Evolutionary conservation across 2,113 vertebrate genomes (phyloP).

Genomic region (Baryphthengus martii): DNA sequence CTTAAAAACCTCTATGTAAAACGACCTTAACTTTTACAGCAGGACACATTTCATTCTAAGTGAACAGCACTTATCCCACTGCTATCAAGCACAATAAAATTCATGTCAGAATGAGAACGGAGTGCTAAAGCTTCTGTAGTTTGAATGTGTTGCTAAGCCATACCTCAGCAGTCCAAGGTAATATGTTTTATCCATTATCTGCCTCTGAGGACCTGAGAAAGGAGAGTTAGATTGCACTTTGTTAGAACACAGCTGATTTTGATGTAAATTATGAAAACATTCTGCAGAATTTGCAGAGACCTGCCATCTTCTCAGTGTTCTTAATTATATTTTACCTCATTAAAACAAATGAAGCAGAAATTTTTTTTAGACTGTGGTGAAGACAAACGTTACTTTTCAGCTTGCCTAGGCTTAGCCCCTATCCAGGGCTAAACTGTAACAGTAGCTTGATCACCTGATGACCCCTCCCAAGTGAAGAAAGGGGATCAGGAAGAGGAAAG

Average conservation of each 20-base stretch:
- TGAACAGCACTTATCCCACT: accelerated
- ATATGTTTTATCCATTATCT: slow-evolving; percentile 97
- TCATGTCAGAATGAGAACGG: neutral
- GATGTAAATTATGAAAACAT: slow-evolving; percentile 5
- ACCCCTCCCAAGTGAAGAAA: too few species aligned
- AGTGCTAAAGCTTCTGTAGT: neutral
- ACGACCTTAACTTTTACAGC: neutral
- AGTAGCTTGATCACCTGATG: too few species aligned
- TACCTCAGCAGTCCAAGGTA: slow-evolving; percentile 94
- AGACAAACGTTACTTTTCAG: neutral
- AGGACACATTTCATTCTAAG: neutral
- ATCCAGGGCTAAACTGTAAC: neutral
- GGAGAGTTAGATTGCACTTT: neutral
- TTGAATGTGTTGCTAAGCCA: neutral
- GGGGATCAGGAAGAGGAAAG: too few species aligned
- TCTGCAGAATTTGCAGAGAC: neutral
- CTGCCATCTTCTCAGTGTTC: neutral
- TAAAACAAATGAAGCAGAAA: neutral
- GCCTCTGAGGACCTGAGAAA: slow-evolving; percentile 90
- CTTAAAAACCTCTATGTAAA: neutral
- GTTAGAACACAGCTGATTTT: neutral
- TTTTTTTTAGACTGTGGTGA: neutral
- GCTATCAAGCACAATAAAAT: neutral
- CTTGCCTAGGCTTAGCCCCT: neutral
- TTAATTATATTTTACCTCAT: neutral